Conservation (phyloP, 2,888 invertebrate genomes). For the Apomyelois bistriatella region DNA sequence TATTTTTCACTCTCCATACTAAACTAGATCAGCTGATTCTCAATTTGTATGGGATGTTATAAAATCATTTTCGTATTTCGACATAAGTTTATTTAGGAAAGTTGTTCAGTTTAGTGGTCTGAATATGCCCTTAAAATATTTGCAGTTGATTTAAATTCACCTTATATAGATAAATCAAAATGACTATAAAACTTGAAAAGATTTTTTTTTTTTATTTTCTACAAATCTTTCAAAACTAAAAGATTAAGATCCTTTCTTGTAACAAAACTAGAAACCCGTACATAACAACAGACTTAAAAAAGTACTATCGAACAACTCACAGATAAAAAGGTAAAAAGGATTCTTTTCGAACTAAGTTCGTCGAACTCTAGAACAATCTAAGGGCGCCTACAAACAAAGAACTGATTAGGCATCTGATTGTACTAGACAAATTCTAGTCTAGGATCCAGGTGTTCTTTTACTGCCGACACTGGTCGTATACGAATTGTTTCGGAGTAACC, state of each 20-base stretch:
- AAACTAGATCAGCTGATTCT: too few species aligned
- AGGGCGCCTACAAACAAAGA: constrained; percentile 39
- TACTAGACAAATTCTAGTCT: constrained; percentile 53
- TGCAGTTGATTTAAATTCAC: too few species aligned
- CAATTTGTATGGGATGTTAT: too few species aligned
- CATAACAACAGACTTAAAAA: constrained; percentile 1
- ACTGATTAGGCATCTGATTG: constrained; percentile 54
- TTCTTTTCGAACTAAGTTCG: constrained; percentile 12
- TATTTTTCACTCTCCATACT: too few species aligned
- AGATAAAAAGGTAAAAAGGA: constrained; percentile 19
- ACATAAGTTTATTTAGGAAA: too few species aligned
- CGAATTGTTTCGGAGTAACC: constrained; percentile 55
- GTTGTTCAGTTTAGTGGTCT: too few species aligned
- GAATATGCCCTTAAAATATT: too few species aligned
- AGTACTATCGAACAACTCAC: constrained; percentile 13
- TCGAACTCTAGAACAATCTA: constrained; percentile 28
- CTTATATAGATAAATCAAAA: neutral
- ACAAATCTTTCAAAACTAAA: neutral
- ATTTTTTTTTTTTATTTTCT: neutral
- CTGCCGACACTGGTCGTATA: constrained; percentile 58
- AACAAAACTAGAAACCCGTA: constrained; percentile 3
- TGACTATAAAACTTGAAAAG: neutral
- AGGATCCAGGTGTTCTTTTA: constrained; percentile 44
- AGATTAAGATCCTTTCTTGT: neutral
- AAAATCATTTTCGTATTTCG: too few species aligned